Base-by-base conservation (phyloP, 2,888 invertebrate genomes). In the Scaptomyza reducta region DNA sequence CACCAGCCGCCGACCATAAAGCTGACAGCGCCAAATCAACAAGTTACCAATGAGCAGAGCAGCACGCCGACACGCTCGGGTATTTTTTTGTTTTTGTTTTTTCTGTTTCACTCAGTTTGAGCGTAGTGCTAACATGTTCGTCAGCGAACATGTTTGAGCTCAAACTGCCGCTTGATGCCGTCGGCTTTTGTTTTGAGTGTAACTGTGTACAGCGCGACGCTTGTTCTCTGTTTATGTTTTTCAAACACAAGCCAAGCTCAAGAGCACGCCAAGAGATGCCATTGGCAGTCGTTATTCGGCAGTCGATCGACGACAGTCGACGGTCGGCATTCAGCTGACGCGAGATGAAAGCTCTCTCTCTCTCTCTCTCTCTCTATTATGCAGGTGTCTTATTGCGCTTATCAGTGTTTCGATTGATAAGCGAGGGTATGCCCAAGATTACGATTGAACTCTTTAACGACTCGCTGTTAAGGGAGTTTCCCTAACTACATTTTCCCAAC, bases 161-260 rank as follows among this genome's bases (percentile, higher is more conserved):
- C 60, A 47, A 59, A n/a, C 61, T 11, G 29, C 16, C 50, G 55
- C 57, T 59, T 62, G 45, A 18, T 53, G 41, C 22, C 33, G 35
- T 42, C 42, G 44, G 50, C 56, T 57, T 56, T 56, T 77, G 72
- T 76, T 68, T 75, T 66, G 69, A 72, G 76, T 66, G 75, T 29
- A 57, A 14, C n/a, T n/a, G n/a, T 49, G 31, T 27, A 16, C 31
- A 51, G 55, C 44, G 55, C 44, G 49, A 44, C 11, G 27, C 31
- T 9, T 41, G 50, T 73, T 77, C 77, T 77, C 77, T 77, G 77
- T 77, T 77, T 77, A 79, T 72, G 68, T 70, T 78, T 74, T 77
- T 50, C 13, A 22, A 14, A 29, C 65, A 58, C 66, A 63, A 59
- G 44, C 46, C 51, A 40, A 73, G 56, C 80, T 79, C 73, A 82